Evolutionary conservation across 2,113 vertebrate species (phyloP), one percentile per base, ranked within the genome.

Genomic region (Terrapene triunguis): DNA sequence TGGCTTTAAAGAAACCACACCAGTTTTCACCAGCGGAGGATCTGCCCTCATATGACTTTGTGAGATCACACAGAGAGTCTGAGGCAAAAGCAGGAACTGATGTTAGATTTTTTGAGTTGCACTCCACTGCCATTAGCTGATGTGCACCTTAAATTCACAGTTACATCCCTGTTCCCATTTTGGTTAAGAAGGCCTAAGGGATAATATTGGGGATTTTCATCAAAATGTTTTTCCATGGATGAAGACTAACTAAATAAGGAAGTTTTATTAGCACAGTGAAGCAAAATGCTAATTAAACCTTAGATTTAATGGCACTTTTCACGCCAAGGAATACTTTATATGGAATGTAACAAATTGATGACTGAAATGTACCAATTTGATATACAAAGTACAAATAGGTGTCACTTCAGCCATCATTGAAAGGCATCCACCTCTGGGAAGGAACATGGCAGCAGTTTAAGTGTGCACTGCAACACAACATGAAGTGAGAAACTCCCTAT

Each of bases 311-410:
- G 85, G 47, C 57, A 92, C 92, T 89, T 94, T 96, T 90, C 89
- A 91, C 93, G 88, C 96, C 92, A 81, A 92, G 96, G 91, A 87
- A 82, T 86, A 92, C 57, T 97, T 96, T 85, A 96, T n/a, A 82
- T 94, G 91, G 94, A 94, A 93, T 91, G 92, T 93, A 96, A 94
- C 96, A 95, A 96, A 96, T 48, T 95, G 94, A 97, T 95, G 96
- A 97, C 96, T 85, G 90, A 97, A 92, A 97, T 92, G 85, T 89
- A 96, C 82, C 93, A 97, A 92, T 85, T 95, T 94, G 50, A 96
- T 94, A 47, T 47, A 78, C 42, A 16, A 27, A 44, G 9, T 78
- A 47, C 74, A 96, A 93, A 80, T 82, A 84, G 95, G 96, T 94
- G 87, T 97, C 90, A 96, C 59, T 96, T 95, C 82, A 85, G 93